Evolutionary conservation across 2,113 vertebrate genomes (phyloP).

Genomic region (Ceuthmochares aereus): DNA sequence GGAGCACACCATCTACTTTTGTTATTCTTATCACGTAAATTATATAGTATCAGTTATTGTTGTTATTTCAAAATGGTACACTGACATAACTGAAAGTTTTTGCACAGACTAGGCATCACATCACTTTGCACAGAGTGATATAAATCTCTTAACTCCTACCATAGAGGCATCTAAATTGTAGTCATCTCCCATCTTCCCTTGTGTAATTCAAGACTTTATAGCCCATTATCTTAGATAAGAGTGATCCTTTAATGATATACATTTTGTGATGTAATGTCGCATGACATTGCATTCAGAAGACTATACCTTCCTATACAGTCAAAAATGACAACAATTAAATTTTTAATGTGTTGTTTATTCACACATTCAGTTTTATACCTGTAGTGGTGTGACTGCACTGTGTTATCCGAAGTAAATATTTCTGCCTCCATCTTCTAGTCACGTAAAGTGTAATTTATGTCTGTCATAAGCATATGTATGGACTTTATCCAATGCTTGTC

Average conservation of each 20-base stretch:
- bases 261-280: not conserved
- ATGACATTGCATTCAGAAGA: not conserved
- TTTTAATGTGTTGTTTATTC: not conserved
- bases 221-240: not conserved
- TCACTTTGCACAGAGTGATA: not conserved
- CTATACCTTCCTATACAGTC: not conserved
- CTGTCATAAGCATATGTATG: not conserved
- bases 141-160: not conserved
- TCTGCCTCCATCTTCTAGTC: not conserved
- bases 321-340: not conserved
- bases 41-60: not conserved
- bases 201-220: not conserved
- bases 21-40: not conserved
- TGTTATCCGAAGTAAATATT: not conserved
- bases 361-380: not conserved
- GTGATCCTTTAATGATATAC: not conserved
- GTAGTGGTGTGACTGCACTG: not conserved
- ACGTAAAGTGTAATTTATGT: not conserved
- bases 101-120: not conserved
- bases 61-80: not conserved
- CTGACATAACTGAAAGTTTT: not conserved
- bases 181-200: not conserved
- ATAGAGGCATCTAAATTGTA: not conserved
- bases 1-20: not conserved
- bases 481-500: not conserved